Base-by-base conservation (phyloP, 2,797 vertebrate species). In the Ciconia nigra region DNA sequence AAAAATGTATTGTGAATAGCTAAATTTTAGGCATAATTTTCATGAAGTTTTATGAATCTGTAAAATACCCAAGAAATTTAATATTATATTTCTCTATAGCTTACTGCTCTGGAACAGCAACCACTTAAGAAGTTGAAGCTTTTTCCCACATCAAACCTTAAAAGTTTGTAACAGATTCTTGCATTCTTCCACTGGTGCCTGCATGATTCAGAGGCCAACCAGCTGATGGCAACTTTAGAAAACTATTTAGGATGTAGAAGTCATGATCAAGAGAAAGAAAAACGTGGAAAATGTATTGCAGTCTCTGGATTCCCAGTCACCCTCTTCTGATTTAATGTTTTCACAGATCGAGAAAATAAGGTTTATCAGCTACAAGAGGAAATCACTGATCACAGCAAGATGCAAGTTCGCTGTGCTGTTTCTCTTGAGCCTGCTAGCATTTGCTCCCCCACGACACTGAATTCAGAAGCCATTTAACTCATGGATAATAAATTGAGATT, bases 361-460 rank as follows among this genome's bases (percentile, higher is more conserved):
- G 7, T 33, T 83, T 69, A 77, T 52, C 67, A 83, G 41, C 67
- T 78, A 37, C 25, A 87, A 62, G 70, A 76, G 31, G 61, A 94
- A 92, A 91, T 73, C 74, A 51, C 66, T 51, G 66, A 72, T 89
- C 63, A 46, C 35, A 94, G 54, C 37, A n/a, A 47, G 89, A 66
- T 13, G 4, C 16, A 59, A n/a, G 72, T 66, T 90, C 1, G 0
- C 46, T 76, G 20, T 47, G 29, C 35, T 0, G 0, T 39, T 94
- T 84, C 49, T 54, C 61, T 71, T 61, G 41, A 52, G 33, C n/a
- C 62, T 82, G 29, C 24, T 51, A 13, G 37, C 42, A 29, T 66
- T 70, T 87, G 13, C 19, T 85, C 33, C 11, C 26, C 76, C 7
- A 5, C 33, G 39, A 79, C 33, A 28, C 24, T 28, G 19, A 87